These are phyloP conservation scores for Stomatorhinus ivindoensis DNA, from an alignment of 2,113 vertebrate genomes.

Conservation along the genomic window DNA sequence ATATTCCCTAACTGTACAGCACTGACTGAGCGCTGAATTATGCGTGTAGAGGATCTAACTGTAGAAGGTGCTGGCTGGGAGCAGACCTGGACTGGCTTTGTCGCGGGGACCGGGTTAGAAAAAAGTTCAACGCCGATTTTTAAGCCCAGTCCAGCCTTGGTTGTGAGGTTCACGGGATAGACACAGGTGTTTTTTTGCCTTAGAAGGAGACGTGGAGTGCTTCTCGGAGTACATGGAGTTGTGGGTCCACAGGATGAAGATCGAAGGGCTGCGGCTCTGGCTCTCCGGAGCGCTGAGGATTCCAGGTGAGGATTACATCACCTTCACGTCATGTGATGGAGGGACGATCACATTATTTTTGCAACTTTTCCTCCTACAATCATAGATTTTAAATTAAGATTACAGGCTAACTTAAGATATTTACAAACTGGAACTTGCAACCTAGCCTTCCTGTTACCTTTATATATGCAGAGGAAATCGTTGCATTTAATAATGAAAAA, in stretches of 20 bases:
- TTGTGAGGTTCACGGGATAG: background rate
- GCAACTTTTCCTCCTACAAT: background rate
- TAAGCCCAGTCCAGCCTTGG: background rate
- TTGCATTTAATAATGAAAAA: background rate
- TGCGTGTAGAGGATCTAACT: background rate
- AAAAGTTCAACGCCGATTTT: background rate
- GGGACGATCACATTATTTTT: background rate
- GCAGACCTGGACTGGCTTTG: background rate
- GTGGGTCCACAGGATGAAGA: constrained; percentile 45
- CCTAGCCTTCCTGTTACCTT: background rate
- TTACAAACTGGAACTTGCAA: background rate
- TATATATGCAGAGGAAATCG: background rate
- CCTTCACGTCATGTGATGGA: background rate
- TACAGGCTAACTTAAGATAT: background rate
- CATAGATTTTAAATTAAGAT: background rate
- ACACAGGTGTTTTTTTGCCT: background rate
- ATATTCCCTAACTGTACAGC: background rate
- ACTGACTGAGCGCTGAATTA: too few species aligned
- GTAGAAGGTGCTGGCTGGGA: background rate
- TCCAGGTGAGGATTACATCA: constrained; percentile 36
- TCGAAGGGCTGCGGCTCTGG: constrained; percentile 47
- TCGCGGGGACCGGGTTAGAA: background rate
- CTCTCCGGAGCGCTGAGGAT: constrained; percentile 42
- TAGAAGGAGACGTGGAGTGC: constrained; percentile 52
- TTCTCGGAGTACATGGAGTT: constrained; percentile 61